These are phyloP conservation scores for Drosophila nr. perissopoda DNA, from an alignment of 2,888 invertebrate genomes.

Conservation along the genomic window DNA sequence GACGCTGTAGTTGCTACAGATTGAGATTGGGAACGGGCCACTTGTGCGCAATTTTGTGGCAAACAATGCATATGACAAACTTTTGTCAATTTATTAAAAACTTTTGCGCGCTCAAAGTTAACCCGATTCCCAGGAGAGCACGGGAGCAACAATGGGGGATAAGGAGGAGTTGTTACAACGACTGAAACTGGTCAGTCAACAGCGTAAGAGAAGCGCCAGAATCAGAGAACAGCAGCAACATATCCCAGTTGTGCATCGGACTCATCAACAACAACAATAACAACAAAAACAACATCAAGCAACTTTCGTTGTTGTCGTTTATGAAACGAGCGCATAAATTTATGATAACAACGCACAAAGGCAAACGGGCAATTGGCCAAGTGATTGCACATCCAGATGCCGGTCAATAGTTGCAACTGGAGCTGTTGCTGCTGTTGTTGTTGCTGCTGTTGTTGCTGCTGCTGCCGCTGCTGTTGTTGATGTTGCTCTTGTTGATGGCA, in stretches of 20 bases:
- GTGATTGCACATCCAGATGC: constrained; percentile 59
- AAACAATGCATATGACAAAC: constrained; percentile 81
- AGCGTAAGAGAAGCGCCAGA: constrained; percentile 9
- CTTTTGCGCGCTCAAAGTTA: constrained; percentile 63
- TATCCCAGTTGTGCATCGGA: constrained; percentile 43
- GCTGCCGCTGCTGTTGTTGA: constrained; percentile 2
- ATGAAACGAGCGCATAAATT: constrained; percentile 79
- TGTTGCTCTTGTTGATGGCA: constrained; percentile 26
- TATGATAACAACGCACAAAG: constrained; percentile 76
- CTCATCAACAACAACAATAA: constrained; percentile 32
- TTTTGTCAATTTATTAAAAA: constrained; percentile 82
- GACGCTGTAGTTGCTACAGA: constrained; percentile 32
- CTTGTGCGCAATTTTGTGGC: constrained; percentile 61
- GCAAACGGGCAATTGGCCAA: constrained; percentile 63
- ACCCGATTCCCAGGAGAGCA: constrained; percentile 78
- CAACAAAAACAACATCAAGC: constrained; percentile 56
- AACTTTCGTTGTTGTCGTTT: constrained; percentile 79
- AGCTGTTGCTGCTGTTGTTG: constrained; percentile 18
- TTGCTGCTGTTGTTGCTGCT: constrained; percentile 12
- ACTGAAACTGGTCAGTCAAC: constrained; percentile 61
- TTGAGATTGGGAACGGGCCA: constrained; percentile 62
- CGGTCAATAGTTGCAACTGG: constrained; percentile 19
- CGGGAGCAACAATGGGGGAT: constrained; percentile 5
- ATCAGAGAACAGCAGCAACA: constrained; percentile 40
- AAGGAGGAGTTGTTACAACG: constrained; percentile 11